Base-by-base conservation (phyloP, 2,888 invertebrate genomes). In the Pinctada fucata region DNA sequence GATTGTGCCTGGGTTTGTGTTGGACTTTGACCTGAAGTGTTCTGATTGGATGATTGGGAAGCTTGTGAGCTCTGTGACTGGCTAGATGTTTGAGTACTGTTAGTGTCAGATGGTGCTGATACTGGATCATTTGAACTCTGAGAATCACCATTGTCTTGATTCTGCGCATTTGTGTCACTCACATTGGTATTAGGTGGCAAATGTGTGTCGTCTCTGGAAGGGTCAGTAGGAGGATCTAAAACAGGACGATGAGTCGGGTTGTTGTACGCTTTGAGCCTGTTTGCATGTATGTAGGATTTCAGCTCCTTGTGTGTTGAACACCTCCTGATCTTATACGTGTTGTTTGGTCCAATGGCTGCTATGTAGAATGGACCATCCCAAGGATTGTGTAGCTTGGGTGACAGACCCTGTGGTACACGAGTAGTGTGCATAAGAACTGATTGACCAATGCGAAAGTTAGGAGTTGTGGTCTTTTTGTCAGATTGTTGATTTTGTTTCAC, bases 321-420 rank as follows among this genome's bases (percentile, higher is more conserved):
- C 2, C 74, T 16, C 64, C 78, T 58, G n/a, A 82, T 49, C 49
- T 72, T 78, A 72, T 78, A 82, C 45, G 79, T 76, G 58, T 76
- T 68, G 51, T 81, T 81, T 10, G 67, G 50, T 13, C 78, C 73
- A 51, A 76, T n/a, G 47, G 68, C 73, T 3, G 45, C 16, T 2
- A 80, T 78, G 52, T 82, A 80, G 50, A 66, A 82, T 10, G 80
- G 82, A 3, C 82, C 82, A 47, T 65, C 72, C 72, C 68, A 78
- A 16, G 52, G 72, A 3, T 48, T n/a, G 45, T 73, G 70, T 10
- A 79, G 71, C 63, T 79, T 82, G n/a, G 76, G 74, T 5, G 77
- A 79, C 10, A 74, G 66, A 3, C 77, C 77, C 13, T 47, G 45
- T 31, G 77, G 75, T 5, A 75, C 68, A 51, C 72, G 76, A 0